Conservation (phyloP, 35 echinoderm and acorn worm genomes). For the Anneissia japonica region DNA sequence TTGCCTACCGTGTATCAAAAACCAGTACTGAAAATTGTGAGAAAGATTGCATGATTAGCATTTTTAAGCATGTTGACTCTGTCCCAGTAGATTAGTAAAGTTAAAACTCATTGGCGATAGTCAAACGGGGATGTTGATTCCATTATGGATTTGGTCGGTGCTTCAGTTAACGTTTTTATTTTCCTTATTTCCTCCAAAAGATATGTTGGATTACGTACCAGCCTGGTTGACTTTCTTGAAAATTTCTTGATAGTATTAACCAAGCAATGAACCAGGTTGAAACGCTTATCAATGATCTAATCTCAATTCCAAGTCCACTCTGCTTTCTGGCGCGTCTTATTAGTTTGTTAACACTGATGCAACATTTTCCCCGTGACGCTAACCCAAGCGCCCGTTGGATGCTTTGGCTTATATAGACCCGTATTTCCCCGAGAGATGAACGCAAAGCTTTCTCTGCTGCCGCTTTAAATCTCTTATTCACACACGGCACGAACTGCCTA, state of each 20-base stretch:
- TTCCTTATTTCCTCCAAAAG: too few relatives aligned
- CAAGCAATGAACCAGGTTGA: neutral
- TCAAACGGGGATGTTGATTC: too few relatives aligned
- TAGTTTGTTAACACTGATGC: neutral
- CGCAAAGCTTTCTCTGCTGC: neutral
- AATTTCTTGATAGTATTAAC: neutral
- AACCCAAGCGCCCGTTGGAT: neutral
- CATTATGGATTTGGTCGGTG: too few relatives aligned
- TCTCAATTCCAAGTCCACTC: neutral
- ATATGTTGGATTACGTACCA: too few relatives aligned
- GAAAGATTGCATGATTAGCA: too few relatives aligned
- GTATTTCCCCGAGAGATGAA: conserved; percentile 16
- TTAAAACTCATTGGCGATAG: too few relatives aligned
- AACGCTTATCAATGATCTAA: neutral
- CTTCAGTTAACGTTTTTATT: too few relatives aligned
- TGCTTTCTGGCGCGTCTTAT: neutral
- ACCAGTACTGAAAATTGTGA: too few relatives aligned
- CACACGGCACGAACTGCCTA: conserved; percentile 22
- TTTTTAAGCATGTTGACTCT: too few relatives aligned
- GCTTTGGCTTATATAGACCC: conserved; percentile 3
- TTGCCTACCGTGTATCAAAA: too few relatives aligned
- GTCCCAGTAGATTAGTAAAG: too few relatives aligned
- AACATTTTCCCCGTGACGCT: neutral
- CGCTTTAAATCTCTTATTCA: conserved; percentile 13
- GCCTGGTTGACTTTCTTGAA: too few relatives aligned